Conservation (phyloP, 1,140 invertebrate species). For the Panagrolaimus sp. region DNA sequence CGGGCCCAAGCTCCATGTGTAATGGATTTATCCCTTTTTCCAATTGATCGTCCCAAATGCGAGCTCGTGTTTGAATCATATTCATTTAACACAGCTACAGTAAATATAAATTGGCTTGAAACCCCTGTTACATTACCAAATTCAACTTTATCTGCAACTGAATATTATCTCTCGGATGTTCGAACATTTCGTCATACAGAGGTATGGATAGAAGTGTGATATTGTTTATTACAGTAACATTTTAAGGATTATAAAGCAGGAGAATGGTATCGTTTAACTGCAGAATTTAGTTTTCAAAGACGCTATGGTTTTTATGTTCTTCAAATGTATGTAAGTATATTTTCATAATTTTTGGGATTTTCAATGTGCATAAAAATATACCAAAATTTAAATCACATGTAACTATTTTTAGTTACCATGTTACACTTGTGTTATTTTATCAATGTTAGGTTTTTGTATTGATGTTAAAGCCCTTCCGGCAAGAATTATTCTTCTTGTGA, state of each 20-base stretch:
- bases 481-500: slow-evolving; percentile 55
- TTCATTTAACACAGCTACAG: slow-evolving; percentile 57
- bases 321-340: slow-evolving; percentile 27
- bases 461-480: slow-evolving; percentile 57
- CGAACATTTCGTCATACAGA: slow-evolving; percentile 48
- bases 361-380: too few relatives aligned
- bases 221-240: background rate
- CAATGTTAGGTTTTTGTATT: slow-evolving; percentile 58
- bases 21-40: slow-evolving; percentile 52
- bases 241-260: slow-evolving; percentile 57
- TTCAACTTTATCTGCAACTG: slow-evolving; percentile 45
- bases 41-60: slow-evolving; percentile 52
- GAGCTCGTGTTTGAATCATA: slow-evolving; percentile 55
- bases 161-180: slow-evolving; percentile 40
- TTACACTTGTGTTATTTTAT: slow-evolving; percentile 56
- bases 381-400: background rate
- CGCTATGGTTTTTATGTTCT: slow-evolving; percentile 56
- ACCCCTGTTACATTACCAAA: slow-evolving; percentile 46
- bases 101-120: slow-evolving; percentile 54
- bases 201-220: slow-evolving; percentile 24
- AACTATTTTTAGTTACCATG: slow-evolving; percentile 50
- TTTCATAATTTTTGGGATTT: too few relatives aligned
- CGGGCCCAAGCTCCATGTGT: slow-evolving; percentile 55
- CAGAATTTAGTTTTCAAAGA: slow-evolving; percentile 52
- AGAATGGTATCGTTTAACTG: slow-evolving; percentile 56